Evolutionary conservation across 2,113 vertebrate species (phyloP).

Genomic region (Calyptommatus sinebrachiatus): DNA sequence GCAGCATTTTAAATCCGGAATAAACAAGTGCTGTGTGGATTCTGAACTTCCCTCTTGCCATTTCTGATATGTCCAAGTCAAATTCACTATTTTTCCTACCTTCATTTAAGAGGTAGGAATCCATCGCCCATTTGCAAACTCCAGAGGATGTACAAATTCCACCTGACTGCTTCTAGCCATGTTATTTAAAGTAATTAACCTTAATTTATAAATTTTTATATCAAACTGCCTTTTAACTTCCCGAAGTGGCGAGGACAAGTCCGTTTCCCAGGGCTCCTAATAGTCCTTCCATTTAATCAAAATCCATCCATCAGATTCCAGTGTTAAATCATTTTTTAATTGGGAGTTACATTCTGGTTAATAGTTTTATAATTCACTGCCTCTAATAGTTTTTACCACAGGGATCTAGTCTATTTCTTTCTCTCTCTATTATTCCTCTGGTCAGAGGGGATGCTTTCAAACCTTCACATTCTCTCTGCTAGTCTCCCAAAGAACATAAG

Average conservation of each 20-base stretch:
- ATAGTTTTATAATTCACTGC: constrained; percentile 99
- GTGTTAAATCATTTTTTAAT: constrained; percentile 99
- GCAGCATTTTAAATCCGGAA: no score
- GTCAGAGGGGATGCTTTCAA: constrained; percentile 71
- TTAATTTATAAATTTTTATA: constrained; percentile 98
- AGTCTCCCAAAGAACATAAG: no score
- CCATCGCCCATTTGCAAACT: constrained; percentile 79
- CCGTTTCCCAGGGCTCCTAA: constrained; percentile 94
- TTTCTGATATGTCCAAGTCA: constrained; percentile 57
- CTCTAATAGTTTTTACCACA: constrained; percentile 96
- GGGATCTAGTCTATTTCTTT: constrained; percentile 95
- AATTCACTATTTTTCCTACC: constrained; percentile 49
- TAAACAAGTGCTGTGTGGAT: no score
- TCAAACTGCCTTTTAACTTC: constrained; percentile 93
- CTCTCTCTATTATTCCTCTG: constrained; percentile 80
- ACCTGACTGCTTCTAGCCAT: constrained; percentile 87
- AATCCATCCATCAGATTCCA: constrained; percentile 99
- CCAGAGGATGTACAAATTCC: constrained; percentile 85
- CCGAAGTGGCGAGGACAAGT: constrained; percentile 82
- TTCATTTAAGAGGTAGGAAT: constrained; percentile 67
- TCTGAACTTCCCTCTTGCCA: constrained; percentile 39
- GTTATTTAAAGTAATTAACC: constrained; percentile 99
- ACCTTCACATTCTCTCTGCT: constrained; percentile 66
- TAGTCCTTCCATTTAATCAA: constrained; percentile 98
- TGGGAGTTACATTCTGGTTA: constrained; percentile 99